A percentile compares a stretch with the other conserved stretches of the same genome.
phyloP scores from a whole-genome alignment of 2,888 invertebrate species.

The Petrolisthes manimaculis region DNA sequence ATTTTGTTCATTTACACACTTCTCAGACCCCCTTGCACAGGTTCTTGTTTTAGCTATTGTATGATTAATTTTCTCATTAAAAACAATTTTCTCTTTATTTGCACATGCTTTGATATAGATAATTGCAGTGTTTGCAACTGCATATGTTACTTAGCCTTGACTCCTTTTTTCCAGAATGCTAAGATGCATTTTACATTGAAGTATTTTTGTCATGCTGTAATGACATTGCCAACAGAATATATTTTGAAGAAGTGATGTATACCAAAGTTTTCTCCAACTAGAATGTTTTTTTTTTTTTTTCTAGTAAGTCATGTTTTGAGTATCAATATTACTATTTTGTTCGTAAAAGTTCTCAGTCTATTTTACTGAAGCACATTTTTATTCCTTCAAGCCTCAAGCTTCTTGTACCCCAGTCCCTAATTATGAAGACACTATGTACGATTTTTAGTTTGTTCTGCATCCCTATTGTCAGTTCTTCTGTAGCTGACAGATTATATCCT shows the following conservation, averaged over 20 bases:
- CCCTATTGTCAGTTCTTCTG: too few species aligned
- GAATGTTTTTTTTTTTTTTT: constrained; percentile 1
- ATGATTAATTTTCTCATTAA: neutral
- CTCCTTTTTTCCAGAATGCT: constrained; percentile 9
- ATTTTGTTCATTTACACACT: neutral
- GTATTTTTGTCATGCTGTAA: constrained; percentile 35
- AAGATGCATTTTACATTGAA: constrained; percentile 33
- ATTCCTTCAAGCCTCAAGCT: too few species aligned
- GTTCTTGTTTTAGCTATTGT: too few species aligned
- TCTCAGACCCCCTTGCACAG: too few species aligned
- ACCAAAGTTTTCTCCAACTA: constrained; percentile 44
- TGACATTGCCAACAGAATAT: constrained; percentile 29
- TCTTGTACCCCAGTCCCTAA: too few species aligned
- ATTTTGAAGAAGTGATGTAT: constrained; percentile 44
- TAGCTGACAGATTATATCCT: too few species aligned
- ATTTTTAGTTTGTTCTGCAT: too few species aligned
- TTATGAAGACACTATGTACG: too few species aligned
- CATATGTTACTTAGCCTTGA: constrained; percentile 25
- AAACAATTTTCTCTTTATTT: constrained; percentile 32
- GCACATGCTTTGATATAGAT: constrained; percentile 50
- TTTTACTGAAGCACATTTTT: too few species aligned
- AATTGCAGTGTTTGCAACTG: constrained; percentile 34
- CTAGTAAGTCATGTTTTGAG: neutral
- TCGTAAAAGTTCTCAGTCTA: too few species aligned
- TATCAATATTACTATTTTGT: too few species aligned